Evolutionary conservation across 2,888 invertebrate species (phyloP), one percentile per base, ranked within the genome.

Genomic region (Leucoma salicis): DNA sequence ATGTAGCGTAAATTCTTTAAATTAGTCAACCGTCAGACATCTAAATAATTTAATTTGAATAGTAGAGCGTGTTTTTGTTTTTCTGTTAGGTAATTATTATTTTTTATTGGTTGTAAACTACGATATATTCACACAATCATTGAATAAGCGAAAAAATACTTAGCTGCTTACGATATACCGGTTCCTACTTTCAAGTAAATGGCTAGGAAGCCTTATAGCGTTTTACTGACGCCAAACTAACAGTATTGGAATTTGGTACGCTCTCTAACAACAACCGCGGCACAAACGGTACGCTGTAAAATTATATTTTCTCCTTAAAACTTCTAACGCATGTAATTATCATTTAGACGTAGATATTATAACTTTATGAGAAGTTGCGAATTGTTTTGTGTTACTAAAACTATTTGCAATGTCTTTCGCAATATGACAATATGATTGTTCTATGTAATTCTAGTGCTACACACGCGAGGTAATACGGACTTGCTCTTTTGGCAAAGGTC

Each of bases 221-320:
- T 36, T 44, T 33, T 36, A 41, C 36, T 41, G 47, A 54, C 47
- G 39, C 47, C 40, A 36, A 37, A 25, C 39, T 57, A 59, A 59
- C 53, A 43, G 57, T 57, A 43, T 32, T 38, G 38, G 35, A 43
- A 51, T 53, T 57, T n/a, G 50, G 47, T 44, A 51, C 48, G 56
- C 51, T 43, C 31, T 28, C 27, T 46, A 38, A 34, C 13, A 31
- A 37, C 16, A 35, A 16, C 3, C n/a, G n/a, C 27, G 27, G n/a
- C n/a, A 10, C 3, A 27, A n/a, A 27, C 27, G n/a, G 11, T 27
- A 27, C 1, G 11, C 27, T 4, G 14, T 27, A 28, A 31, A 27
- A 27, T 11, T 27, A 27, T 10, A 10, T 27, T 27, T 27, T 27
- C 27, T 27, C 2, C 27, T 3, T 5, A n/a, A 31, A 31, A 50